Evolutionary conservation across 2,113 vertebrate genomes (phyloP).

Genomic region (Odocoileus virginianus): DNA sequence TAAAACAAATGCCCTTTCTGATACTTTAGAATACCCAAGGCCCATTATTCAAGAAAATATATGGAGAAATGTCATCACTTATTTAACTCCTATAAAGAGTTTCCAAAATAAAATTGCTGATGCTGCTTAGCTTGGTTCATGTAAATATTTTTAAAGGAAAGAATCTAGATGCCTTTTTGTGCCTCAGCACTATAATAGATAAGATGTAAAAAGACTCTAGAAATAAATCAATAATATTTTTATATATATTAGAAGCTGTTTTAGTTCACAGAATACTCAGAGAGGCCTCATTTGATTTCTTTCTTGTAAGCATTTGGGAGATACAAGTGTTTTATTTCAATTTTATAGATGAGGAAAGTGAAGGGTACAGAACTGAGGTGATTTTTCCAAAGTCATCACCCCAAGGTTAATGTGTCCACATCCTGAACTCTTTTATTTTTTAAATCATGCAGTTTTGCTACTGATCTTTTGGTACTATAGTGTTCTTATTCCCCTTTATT

Average conservation of each 20-base stretch:
- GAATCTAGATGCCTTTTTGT: not conserved
- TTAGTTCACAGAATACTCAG: not conserved
- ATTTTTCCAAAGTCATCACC: not conserved
- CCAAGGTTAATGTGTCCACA: not conserved
- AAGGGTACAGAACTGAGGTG: not conserved
- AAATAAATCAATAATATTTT: not conserved
- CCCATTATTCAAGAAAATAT: not conserved
- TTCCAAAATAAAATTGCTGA: slow-evolving; percentile 28
- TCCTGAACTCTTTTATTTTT: not conserved
- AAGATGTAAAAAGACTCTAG: not conserved
- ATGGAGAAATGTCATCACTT: not conserved
- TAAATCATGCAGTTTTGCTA: not conserved
- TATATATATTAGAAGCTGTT: not conserved
- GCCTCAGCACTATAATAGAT: not conserved
- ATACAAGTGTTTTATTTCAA: not conserved
- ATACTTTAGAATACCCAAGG: not conserved
- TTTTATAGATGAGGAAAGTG: not conserved
- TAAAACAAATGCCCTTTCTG: not conserved
- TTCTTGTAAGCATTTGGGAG: not conserved
- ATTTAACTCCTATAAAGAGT: not conserved
- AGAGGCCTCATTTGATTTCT: not conserved
- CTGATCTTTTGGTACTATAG: not conserved
- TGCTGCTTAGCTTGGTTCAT: not conserved
- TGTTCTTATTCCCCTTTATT: slow-evolving; percentile 14
- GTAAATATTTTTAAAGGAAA: slow-evolving; percentile 19